A percentile compares a stretch with the other conserved stretches of the same genome.
Evolutionary conservation across 2,797 vertebrate genomes (phyloP).

Genomic region (Anguilla obscura): DNA sequence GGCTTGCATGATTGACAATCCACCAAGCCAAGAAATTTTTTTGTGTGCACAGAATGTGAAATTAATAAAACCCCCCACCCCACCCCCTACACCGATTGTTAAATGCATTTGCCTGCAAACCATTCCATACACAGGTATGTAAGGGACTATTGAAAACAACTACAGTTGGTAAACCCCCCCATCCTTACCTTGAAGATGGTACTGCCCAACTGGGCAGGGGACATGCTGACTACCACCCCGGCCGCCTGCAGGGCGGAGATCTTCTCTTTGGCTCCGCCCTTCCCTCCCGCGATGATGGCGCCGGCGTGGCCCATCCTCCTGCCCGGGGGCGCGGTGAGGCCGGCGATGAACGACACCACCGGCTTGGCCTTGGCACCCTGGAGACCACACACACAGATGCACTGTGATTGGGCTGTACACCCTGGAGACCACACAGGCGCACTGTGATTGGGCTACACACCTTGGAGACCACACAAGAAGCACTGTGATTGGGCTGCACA

Average conservation of each 20-base stretch:
- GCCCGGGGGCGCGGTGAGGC: slow-evolving; percentile 92
- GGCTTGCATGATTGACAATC: not conserved
- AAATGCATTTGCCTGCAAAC: not conserved
- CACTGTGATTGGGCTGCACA: not conserved
- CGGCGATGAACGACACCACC: slow-evolving; percentile 97
- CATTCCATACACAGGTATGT: not conserved
- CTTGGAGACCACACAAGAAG: not conserved
- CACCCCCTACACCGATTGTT: not conserved
- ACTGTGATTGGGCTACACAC: not conserved
- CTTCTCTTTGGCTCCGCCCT: slow-evolving; percentile 98
- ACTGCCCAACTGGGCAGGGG: slow-evolving; percentile 93
- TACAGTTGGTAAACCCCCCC: too few relatives aligned
- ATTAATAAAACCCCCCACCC: too few relatives aligned
- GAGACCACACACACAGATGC: not conserved
- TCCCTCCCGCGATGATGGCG: slow-evolving; percentile 96
- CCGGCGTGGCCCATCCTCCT: slow-evolving; percentile 96
- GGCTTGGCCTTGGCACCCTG: slow-evolving; percentile 92
- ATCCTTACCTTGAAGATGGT: slow-evolving; percentile 93
- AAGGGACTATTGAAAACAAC: too few relatives aligned
- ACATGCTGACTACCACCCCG: slow-evolving; percentile 94
- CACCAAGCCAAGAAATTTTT: not conserved
- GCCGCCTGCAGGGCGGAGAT: slow-evolving; percentile 94
- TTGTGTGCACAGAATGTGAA: too few relatives aligned
- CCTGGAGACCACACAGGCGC: too few relatives aligned
- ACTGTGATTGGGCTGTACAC: too few relatives aligned